Percentiles rank a stretch among this genome's conserved stretches.
phyloP scores from a whole-genome alignment of 2,797 vertebrate genomes.

The Enteromius viviparus region DNA sequence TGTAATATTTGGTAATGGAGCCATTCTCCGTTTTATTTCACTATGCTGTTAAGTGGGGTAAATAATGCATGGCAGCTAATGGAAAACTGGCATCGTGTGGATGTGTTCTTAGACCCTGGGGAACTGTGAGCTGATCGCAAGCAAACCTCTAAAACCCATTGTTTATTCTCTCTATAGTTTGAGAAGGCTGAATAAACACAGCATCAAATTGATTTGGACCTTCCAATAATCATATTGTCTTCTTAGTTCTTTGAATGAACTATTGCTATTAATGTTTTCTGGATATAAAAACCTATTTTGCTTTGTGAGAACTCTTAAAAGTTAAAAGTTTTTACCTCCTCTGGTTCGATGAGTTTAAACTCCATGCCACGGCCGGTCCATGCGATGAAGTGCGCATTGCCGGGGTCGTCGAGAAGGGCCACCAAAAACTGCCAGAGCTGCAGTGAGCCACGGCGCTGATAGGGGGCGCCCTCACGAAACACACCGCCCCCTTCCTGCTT shows the following conservation, averaged over 20 bases:
- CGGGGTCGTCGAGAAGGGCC: conserved; percentile 91
- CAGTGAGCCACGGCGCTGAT: conserved; percentile 93
- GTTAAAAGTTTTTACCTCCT: conserved; percentile 81
- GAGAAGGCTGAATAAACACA: conserved; percentile 31
- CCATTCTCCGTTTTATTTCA: conserved; percentile 72
- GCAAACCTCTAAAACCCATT: conserved; percentile 43
- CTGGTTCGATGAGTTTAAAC: conserved; percentile 98
- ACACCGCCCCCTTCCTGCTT: conserved; percentile 86
- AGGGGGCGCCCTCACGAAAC: conserved; percentile 89
- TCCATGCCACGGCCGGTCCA: conserved; percentile 99
- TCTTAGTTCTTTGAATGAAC: conserved; percentile 7
- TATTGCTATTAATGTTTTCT: conserved; percentile 16
- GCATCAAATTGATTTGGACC: conserved; percentile 3
- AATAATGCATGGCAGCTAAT: conserved; percentile 76
- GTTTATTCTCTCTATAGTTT: conserved; percentile 27
- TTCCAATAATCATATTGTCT: conserved; percentile 16
- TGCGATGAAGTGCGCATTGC: conserved; percentile 93
- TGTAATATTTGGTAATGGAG: conserved; percentile 66
- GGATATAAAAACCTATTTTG: neutral
- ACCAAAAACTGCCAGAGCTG: conserved; percentile 98
- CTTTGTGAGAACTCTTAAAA: neutral
- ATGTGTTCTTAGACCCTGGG: conserved; percentile 55
- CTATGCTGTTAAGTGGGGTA: conserved; percentile 68
- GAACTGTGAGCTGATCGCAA: conserved; percentile 50
- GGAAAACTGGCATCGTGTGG: conserved; percentile 64